These are phyloP conservation scores for Caligus rogercresseyi DNA, from an alignment of 1,140 invertebrate species.

Conservation along the genomic window DNA sequence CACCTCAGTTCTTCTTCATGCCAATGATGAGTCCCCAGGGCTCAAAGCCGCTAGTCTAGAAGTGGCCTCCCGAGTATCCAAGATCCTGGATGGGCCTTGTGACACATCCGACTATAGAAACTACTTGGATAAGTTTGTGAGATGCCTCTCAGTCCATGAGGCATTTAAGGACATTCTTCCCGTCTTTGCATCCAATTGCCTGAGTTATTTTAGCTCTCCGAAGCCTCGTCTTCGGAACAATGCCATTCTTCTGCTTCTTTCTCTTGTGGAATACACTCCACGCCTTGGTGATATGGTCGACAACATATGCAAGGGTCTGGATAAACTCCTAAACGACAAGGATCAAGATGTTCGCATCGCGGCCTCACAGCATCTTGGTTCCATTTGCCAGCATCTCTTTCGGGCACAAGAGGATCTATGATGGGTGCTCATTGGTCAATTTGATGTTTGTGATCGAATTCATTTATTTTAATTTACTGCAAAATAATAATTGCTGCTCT, in stretches of 20 bases:
- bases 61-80: not conserved
- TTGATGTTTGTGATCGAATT: too few species aligned
- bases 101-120: not conserved
- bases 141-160: not conserved
- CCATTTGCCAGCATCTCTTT: not conserved
- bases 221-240: not conserved
- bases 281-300: not conserved
- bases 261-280: not conserved
- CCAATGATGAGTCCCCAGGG: not conserved
- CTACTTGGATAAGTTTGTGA: not conserved
- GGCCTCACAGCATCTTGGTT: not conserved
- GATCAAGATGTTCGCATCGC: not conserved
- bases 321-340: not conserved
- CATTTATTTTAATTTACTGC: too few species aligned
- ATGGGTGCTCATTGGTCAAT: not conserved
- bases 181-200: not conserved
- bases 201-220: not conserved
- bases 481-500: too few species aligned
- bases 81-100: not conserved
- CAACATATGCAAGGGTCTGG: not conserved
- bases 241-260: not conserved
- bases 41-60: not conserved
- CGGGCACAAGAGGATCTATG: not conserved
- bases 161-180: not conserved
- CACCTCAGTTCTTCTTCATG: not conserved